Evolutionary conservation across 2,113 vertebrate genomes (phyloP).

Genomic region (Paralichthys olivaceus): DNA sequence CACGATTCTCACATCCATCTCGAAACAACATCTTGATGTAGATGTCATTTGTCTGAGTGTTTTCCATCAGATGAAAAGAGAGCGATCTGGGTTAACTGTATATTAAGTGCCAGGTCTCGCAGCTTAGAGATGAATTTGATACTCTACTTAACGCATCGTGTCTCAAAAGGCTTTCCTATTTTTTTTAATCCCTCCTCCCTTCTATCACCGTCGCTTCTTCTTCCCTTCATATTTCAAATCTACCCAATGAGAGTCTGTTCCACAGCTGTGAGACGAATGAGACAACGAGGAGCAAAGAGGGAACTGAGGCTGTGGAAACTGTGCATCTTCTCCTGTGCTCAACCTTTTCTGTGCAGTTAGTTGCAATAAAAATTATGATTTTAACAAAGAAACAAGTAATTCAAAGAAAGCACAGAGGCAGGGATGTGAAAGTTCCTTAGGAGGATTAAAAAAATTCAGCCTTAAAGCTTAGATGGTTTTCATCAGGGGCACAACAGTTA

Average conservation of each 20-base stretch:
- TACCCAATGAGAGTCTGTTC: constrained; percentile 51
- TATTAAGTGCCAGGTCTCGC: constrained; percentile 54
- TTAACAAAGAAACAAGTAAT: constrained; percentile 25
- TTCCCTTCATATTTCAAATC: constrained; percentile 52
- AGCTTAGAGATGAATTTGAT: constrained; percentile 51
- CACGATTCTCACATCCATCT: constrained; percentile 62
- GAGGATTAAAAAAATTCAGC: constrained; percentile 3
- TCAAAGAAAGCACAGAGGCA: constrained; percentile 21
- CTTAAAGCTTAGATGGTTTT: constrained; percentile 31
- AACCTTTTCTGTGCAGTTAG: constrained; percentile 35
- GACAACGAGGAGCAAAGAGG: constrained; percentile 32
- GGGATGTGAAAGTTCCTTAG: constrained; percentile 27
- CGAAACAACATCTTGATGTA: constrained; percentile 50
- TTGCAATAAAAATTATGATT: constrained; percentile 32
- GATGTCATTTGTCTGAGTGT: constrained; percentile 58
- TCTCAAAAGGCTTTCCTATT: constrained; percentile 42
- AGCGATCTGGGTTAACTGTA: constrained; percentile 54
- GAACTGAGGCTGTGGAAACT: constrained; percentile 58
- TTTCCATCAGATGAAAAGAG: constrained; percentile 57
- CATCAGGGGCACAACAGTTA: constrained; percentile 12
- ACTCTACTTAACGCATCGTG: constrained; percentile 35
- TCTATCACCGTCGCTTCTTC: constrained; percentile 36
- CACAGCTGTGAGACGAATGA: constrained; percentile 46
- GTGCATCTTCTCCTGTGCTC: constrained; percentile 25
- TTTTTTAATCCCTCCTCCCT: background rate